These are phyloP conservation scores for Pipra filicauda DNA, from an alignment of 2,113 vertebrate genomes.

Conservation along the genomic window DNA sequence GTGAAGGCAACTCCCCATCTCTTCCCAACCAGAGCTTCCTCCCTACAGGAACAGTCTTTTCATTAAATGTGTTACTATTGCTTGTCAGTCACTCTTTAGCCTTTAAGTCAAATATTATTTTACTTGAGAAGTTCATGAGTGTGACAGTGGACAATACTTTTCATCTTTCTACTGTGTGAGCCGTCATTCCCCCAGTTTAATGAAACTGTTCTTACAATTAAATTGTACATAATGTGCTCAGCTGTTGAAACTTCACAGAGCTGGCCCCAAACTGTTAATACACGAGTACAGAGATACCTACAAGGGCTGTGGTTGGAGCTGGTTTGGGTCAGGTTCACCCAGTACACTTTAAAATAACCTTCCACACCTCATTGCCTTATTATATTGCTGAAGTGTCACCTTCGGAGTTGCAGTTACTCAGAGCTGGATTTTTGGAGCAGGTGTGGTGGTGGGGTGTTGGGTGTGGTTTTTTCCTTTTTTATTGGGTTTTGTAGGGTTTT, in stretches of 20 bases:
- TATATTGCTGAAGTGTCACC: not conserved
- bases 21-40: not conserved
- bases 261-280: not conserved
- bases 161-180: not conserved
- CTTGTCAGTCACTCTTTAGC: not conserved
- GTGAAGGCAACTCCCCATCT: not conserved
- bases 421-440: too few relatives aligned
- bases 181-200: not conserved
- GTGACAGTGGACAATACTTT: not conserved
- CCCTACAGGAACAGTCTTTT: not conserved
- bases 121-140: not conserved
- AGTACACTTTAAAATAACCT: not conserved
- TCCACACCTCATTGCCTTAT: not conserved
- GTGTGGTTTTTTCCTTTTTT: not conserved
- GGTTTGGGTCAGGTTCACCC: not conserved
- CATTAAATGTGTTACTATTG: not conserved
- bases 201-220: not conserved
- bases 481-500: not conserved
- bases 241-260: not conserved
- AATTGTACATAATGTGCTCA: not conserved
- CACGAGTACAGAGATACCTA: not conserved
- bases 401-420: not conserved
- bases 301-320: not conserved
- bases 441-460: not conserved
- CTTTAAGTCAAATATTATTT: not conserved